These are phyloP conservation scores for Pelusios castaneus DNA, from an alignment of 2,113 vertebrate genomes.

Conservation along the genomic window DNA sequence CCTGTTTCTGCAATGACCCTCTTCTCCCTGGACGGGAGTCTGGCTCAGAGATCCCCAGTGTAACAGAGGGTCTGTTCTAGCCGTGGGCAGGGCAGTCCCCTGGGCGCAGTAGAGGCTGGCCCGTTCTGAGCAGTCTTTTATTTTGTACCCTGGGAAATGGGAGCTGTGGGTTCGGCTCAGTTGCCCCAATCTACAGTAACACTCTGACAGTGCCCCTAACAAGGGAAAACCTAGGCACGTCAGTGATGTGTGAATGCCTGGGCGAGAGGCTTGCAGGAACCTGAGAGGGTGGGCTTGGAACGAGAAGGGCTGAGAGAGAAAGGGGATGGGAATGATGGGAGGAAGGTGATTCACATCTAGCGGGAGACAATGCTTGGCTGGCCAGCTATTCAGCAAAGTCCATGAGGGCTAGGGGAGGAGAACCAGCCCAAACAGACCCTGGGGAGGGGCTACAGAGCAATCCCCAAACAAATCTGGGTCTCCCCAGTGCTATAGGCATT, in stretches of 20 bases:
- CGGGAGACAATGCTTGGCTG: not conserved
- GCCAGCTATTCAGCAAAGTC: not conserved
- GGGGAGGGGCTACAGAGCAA: not conserved
- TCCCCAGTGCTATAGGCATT: not conserved
- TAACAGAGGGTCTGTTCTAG: not conserved
- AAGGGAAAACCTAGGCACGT: not conserved
- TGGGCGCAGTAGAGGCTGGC: too few species aligned
- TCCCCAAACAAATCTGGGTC: not conserved
- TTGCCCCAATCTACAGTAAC: too few species aligned
- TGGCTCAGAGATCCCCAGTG: not conserved
- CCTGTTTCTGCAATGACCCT: not conserved
- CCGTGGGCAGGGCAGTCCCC: not conserved
- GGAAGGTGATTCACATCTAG: not conserved
- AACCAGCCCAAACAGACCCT: not conserved
- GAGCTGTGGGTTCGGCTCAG: too few species aligned
- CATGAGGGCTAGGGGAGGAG: not conserved
- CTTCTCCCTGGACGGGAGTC: too few species aligned
- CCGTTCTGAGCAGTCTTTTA: too few species aligned
- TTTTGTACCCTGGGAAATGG: not conserved
- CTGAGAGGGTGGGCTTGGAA: not conserved
- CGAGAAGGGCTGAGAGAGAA: too few species aligned
- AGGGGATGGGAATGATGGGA: not conserved
- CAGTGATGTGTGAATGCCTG: too few species aligned
- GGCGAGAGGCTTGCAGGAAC: too few species aligned
- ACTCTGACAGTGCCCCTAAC: not conserved